Base-by-base conservation (phyloP, 2,113 vertebrate species). In the Nerophis lumbriciformis region DNA sequence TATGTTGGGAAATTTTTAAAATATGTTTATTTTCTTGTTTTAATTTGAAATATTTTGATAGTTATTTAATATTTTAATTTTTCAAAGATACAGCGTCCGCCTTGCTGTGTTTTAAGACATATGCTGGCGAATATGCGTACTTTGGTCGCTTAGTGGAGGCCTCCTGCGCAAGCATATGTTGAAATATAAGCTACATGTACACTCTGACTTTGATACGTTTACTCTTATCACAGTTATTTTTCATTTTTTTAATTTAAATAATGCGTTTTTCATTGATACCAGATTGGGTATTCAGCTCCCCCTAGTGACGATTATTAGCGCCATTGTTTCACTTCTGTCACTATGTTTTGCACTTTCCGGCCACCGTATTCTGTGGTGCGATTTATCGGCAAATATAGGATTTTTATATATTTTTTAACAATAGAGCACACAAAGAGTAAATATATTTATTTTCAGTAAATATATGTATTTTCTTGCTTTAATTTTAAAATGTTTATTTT, bases 61-160 rank as follows among this genome's bases (percentile, higher is more conserved):
- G 1, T 28, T 28, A 28, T 28, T 28, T 28, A 28, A 28, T 28
- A 28, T 28, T 28, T 28, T 3, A 1, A 64, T 53, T 73, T 28
- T 28, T 47, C 55, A 28, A 60, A 59, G 57, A 66, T 38, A 65
- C 60, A 44, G 9, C 59, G 28, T 58, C 37, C 16, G 50, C 62
- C 68, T 70, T 60, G 5, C n/a, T 48, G 35, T 54, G 54, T 71
- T 80, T 82, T 76, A 79, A 75, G 65, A 66, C 72, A 63, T 2
- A 65, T 53, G 19, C 48, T 64, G 21, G 53, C 36, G 14, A 58
- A 52, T 59, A 47, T 44, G 21, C 53, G 35, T 16, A 58, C 55
- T 59, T 50, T 48, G 55, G 58, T 65, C 57, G 68, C 69, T 76
- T 42, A 78, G 78, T 65, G 56, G 37, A 53, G 16, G 65, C 13